Evolutionary conservation across 2,888 invertebrate species (phyloP).

Genomic region (Amphipyra tragopoginis): DNA sequence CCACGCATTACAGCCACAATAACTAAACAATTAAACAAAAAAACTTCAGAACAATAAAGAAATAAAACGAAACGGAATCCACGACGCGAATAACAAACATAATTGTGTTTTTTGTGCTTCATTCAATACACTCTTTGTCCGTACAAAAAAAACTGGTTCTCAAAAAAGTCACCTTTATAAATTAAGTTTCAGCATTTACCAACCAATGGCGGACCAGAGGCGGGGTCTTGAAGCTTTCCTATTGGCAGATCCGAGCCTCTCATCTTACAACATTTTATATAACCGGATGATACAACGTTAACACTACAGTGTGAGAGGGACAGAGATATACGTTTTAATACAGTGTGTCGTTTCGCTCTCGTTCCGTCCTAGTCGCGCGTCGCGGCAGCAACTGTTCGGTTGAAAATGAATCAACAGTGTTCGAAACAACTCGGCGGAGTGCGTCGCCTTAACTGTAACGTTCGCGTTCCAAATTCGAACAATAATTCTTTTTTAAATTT

Average conservation of each 20-base stretch:
- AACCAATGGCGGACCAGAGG: conserved; percentile 80
- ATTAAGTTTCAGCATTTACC: conserved; percentile 84
- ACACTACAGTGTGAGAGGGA: conserved; percentile 82
- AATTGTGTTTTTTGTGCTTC: conserved; percentile 87
- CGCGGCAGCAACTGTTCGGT: conserved; percentile 78
- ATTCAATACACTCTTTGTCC: conserved; percentile 86
- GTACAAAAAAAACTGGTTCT: conserved; percentile 82
- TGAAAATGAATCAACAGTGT: conserved; percentile 88
- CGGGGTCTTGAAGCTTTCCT: conserved; percentile 68
- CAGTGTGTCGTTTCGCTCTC: conserved; percentile 85
- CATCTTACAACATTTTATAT: conserved; percentile 89
- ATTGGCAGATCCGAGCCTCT: conserved; percentile 78
- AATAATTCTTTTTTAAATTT: conserved; percentile 42
- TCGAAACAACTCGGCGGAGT: conserved; percentile 76
- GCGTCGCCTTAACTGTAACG: conserved; percentile 74
- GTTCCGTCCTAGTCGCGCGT: conserved; percentile 72
- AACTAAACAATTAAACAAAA: conserved; percentile 77
- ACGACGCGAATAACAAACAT: conserved; percentile 86
- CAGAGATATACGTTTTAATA: conserved; percentile 74
- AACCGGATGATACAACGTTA: conserved; percentile 89
- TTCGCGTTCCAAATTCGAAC: conserved; percentile 52
- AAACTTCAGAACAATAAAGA: conserved; percentile 75
- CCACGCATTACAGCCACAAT: conserved; percentile 64
- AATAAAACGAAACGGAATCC: conserved; percentile 73
- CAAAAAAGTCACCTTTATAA: conserved; percentile 89